These are phyloP conservation scores for Papilio polytes DNA, from an alignment of 1,140 invertebrate species.

Conservation along the genomic window DNA sequence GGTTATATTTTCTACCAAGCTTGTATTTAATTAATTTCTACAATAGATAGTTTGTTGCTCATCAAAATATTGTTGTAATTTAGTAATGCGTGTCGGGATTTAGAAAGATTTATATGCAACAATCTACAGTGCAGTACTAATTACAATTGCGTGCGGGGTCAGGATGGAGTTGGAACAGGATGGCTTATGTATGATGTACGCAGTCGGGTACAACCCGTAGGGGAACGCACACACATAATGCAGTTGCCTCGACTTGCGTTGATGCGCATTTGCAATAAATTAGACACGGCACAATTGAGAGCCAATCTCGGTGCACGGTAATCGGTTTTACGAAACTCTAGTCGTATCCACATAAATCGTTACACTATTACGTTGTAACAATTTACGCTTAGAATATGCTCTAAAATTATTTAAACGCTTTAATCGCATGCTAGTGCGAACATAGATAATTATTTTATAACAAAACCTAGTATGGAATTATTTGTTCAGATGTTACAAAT, in stretches of 20 bases:
- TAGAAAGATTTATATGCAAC: not conserved
- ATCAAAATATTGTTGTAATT: not conserved
- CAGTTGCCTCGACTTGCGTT: constrained; percentile 45
- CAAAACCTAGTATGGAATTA: too few species aligned
- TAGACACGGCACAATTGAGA: constrained; percentile 68
- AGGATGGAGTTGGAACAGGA: constrained; percentile 38
- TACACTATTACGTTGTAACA: constrained; percentile 49
- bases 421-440: not conserved
- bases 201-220: constrained; percentile 53
- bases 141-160: constrained; percentile 47
- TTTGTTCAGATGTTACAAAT: too few species aligned
- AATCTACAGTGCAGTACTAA: constrained; percentile 37
- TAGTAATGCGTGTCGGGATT: not conserved
- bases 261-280: constrained; percentile 72
- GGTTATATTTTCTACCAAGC: not conserved
- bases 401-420: constrained; percentile 30
- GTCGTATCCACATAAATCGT: constrained; percentile 63
- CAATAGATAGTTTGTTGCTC: not conserved
- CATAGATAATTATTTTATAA: not conserved
- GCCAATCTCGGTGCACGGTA: constrained; percentile 67
- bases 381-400: constrained; percentile 29
- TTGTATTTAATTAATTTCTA: too few species aligned
- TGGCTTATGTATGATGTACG: constrained; percentile 49
- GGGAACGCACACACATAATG: constrained; percentile 38
- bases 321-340: constrained; percentile 73